Conservation (phyloP, 2,888 invertebrate genomes). For the Lasioglossum leucozonium region DNA sequence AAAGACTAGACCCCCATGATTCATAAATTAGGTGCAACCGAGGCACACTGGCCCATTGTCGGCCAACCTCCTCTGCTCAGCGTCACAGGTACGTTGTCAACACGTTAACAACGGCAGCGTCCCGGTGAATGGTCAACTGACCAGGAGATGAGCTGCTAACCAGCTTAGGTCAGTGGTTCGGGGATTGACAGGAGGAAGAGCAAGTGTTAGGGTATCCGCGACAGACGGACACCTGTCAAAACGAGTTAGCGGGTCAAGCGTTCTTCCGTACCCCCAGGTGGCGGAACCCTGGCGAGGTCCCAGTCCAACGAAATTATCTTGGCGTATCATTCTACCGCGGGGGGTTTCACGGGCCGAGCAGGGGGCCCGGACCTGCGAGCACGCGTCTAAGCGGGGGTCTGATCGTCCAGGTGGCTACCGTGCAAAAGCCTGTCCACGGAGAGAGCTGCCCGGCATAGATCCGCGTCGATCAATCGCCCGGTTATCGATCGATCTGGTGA, state of each 20-base stretch:
- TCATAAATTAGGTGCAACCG: neutral
- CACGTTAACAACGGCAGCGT: neutral
- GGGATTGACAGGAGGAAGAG: neutral
- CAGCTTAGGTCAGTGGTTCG: neutral
- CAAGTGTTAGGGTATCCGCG: neutral
- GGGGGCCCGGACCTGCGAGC: slow-evolving; percentile 57
- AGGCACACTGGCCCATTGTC: no score
- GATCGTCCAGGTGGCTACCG: slow-evolving; percentile 71
- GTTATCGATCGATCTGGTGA: slow-evolving; percentile 49
- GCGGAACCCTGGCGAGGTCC: slow-evolving; percentile 77
- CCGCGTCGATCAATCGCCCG: slow-evolving; percentile 45
- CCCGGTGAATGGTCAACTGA: neutral
- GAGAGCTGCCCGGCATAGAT: slow-evolving; percentile 21
- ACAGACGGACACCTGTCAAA: slow-evolving; percentile 57
- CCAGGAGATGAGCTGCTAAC: neutral
- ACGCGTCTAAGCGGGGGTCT: slow-evolving; percentile 71
- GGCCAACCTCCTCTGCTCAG: no score
- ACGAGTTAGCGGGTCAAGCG: slow-evolving; percentile 42
- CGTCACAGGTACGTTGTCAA: neutral
- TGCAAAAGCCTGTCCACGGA: slow-evolving; percentile 50
- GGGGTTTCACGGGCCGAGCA: slow-evolving; percentile 75
- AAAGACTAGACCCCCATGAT: neutral
- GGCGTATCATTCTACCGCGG: slow-evolving; percentile 79
- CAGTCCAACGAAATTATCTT: slow-evolving; percentile 76
- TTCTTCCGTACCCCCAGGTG: slow-evolving; percentile 73